These are phyloP conservation scores for Sesia apiformis DNA, from an alignment of 2,888 invertebrate species.

Conservation along the genomic window DNA sequence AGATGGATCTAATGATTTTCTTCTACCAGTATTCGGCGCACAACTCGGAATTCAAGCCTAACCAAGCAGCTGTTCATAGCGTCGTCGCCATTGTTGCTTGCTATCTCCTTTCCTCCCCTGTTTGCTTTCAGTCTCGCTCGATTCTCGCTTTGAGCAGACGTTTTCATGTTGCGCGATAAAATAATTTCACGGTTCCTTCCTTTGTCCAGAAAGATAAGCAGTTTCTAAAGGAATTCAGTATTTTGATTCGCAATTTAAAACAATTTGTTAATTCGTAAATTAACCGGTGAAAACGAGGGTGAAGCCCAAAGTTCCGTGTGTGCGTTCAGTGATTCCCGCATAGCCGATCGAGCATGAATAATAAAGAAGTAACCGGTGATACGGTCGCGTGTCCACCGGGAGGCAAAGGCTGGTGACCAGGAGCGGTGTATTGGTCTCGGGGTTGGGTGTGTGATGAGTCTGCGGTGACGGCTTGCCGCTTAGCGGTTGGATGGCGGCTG, in stretches of 20 bases:
- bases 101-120: slow-evolving; percentile 36
- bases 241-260: not conserved
- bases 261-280: slow-evolving; percentile 12
- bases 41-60: slow-evolving; percentile 10
- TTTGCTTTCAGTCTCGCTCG: slow-evolving; percentile 60
- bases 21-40: not conserved
- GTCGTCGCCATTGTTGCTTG: slow-evolving; percentile 57
- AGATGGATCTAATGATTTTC: too few relatives aligned
- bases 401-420: slow-evolving; percentile 54
- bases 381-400: slow-evolving; percentile 54
- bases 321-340: slow-evolving; percentile 60
- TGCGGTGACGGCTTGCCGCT: slow-evolving; percentile 68
- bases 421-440: slow-evolving; percentile 37
- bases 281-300: slow-evolving; percentile 40
- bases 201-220: slow-evolving; percentile 55
- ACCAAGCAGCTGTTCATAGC: slow-evolving; percentile 58
- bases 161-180: slow-evolving; percentile 16
- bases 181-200: slow-evolving; percentile 54
- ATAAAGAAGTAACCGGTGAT: slow-evolving; percentile 68
- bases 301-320: slow-evolving; percentile 39
- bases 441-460: slow-evolving; percentile 59
- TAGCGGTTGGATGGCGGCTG: slow-evolving; percentile 73
- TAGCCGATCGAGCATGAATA: slow-evolving; percentile 70
- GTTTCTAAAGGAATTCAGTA: slow-evolving; percentile 11
- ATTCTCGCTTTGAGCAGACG: slow-evolving; percentile 55